Base-by-base conservation (phyloP, 2,888 invertebrate species). In the Sepiola atlantica region DNA sequence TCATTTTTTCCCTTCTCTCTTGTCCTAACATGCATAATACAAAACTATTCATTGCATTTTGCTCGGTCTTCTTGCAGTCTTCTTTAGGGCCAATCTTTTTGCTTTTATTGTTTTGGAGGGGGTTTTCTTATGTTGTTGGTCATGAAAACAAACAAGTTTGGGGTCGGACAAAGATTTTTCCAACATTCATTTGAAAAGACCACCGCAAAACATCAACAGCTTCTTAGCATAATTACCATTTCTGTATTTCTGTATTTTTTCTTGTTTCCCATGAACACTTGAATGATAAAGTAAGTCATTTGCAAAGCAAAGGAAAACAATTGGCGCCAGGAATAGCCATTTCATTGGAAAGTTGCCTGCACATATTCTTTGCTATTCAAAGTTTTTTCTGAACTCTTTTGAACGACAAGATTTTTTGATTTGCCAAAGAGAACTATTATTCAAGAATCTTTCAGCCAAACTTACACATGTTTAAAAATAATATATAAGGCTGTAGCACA, bases 261-360 rank as follows among this genome's bases (percentile, higher is more conserved):
- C 45, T 45, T 45, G 8, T 45, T 45, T 45, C 45, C 45, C 45
- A 45, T 77, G 28, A 77, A 77, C 77, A 77, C 77, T 77, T n/a
- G 77, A 77, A n/a, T 77, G 77, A 77, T 77, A 77, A 77, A n/a
- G 77, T 77, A n/a, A 77, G n/a, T 77, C 10, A 77, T 77, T 77
- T 77, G 18, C 77, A 77, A 77, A 77, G 10, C n/a, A 77, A 77
- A n/a, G 45, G 77, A 77, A 77, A 77, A 77, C n/a, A 12, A 77
- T n/a, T 77, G 77, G n/a, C 0, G 14, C n/a, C 77, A 77, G 77
- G n/a, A 77, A n/a, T n/a, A 28, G 4, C 12, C 4, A n/a, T 77
- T 77, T n/a, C 77, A 77, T 12, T 77, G 77, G 77, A 14, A 77
- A 77, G 28, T n/a, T n/a, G 8, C 77, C n/a, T 28, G 10, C 0